Conservation (phyloP, 2,797 vertebrate genomes). For the Natrix natrix region DNA sequence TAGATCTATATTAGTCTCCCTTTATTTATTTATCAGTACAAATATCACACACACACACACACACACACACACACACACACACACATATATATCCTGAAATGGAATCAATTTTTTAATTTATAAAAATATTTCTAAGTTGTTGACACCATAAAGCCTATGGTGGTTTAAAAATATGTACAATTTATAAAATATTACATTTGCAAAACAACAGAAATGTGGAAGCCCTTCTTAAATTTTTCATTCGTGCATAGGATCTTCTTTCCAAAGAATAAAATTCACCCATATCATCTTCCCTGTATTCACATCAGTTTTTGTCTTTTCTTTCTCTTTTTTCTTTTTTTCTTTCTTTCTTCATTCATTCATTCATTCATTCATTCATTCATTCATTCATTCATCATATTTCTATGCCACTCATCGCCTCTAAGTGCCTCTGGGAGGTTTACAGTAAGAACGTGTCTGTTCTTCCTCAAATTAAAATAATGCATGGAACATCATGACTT, state of each 20-base stretch:
- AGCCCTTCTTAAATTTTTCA: background rate
- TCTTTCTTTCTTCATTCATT: too few species aligned
- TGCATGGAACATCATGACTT: background rate
- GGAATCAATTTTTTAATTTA: background rate
- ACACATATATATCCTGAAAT: background rate
- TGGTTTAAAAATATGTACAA: background rate
- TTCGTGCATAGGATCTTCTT: background rate
- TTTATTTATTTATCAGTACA: too few species aligned
- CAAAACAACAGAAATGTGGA: background rate
- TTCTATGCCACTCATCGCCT: background rate
- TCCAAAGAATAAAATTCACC: background rate
- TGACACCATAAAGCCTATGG: background rate
- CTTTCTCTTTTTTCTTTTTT: too few species aligned
- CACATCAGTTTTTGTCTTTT: background rate
- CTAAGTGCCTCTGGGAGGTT: background rate
- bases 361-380: too few species aligned
- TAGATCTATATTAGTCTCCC: too few species aligned
- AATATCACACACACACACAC: too few species aligned
- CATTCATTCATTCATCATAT: background rate
- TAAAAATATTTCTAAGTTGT: background rate
- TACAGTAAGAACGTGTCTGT: background rate
- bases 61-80: too few species aligned
- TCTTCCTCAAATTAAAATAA: background rate
- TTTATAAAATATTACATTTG: background rate
- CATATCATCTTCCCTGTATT: background rate